phyloP scores from a whole-genome alignment of 1,140 invertebrate species.

The Drosophila ambigua region DNA sequence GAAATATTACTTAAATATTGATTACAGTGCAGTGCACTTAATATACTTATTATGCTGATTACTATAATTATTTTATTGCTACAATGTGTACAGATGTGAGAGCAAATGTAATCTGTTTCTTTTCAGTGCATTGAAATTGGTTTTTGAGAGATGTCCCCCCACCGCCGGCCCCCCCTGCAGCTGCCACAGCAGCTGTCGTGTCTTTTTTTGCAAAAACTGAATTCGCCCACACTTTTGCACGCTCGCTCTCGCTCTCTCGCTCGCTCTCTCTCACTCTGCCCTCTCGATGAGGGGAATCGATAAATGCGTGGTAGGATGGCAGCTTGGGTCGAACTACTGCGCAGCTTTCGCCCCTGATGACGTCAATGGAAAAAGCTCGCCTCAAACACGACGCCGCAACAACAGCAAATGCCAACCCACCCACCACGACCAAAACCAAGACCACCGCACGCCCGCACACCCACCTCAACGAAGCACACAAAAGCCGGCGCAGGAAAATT shows the following conservation, averaged over 20 bases:
- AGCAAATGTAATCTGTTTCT: too few species aligned
- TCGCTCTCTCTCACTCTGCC: not conserved
- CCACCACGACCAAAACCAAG: not conserved
- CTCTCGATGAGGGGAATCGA: slow-evolving; percentile 47
- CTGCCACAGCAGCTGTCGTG: slow-evolving; percentile 9
- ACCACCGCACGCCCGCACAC: not conserved
- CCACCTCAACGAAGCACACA: slow-evolving; percentile 32
- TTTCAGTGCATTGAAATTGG: slow-evolving; percentile 1
- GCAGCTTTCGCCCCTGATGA: slow-evolving; percentile 78
- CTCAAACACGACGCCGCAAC: slow-evolving; percentile 42
- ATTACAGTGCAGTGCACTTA: too few species aligned
- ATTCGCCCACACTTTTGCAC: slow-evolving; percentile 36
- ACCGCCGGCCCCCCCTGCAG: too few species aligned
- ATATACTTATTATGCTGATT: too few species aligned
- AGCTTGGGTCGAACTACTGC: slow-evolving; percentile 60
- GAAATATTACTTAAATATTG: too few species aligned
- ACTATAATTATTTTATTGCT: too few species aligned
- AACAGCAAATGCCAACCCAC: slow-evolving; percentile 44
- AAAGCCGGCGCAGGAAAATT: slow-evolving; percentile 71
- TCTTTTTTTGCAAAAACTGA: slow-evolving; percentile 16
- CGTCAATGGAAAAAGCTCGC: slow-evolving; percentile 80
- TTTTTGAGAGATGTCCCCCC: not conserved
- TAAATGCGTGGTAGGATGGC: slow-evolving; percentile 75
- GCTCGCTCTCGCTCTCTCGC: slow-evolving; percentile 1
- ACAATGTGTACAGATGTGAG: too few species aligned